These are phyloP conservation scores for Drosophila lowei DNA, from an alignment of 1,140 invertebrate species.

Conservation along the genomic window DNA sequence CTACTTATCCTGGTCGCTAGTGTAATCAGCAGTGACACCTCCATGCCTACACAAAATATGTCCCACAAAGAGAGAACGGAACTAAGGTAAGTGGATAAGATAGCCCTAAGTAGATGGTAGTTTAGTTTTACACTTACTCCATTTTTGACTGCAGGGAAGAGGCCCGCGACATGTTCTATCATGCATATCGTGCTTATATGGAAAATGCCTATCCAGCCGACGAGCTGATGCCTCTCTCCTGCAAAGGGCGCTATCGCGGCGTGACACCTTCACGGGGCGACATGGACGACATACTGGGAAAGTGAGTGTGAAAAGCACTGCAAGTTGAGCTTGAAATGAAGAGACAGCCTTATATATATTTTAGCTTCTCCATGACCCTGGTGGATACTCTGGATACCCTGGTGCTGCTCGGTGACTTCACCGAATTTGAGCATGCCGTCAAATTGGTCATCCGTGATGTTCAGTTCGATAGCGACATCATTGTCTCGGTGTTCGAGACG, in stretches of 20 bases:
- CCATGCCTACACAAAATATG: constrained; percentile 84
- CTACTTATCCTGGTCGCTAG: constrained; percentile 46
- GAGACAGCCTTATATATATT: constrained; percentile 66
- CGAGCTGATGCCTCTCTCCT: constrained; percentile 98
- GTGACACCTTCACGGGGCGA: constrained; percentile 95
- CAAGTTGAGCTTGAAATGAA: not conserved
- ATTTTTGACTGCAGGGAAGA: constrained; percentile 82
- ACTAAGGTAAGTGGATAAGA: constrained; percentile 83
- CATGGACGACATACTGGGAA: constrained; percentile 97
- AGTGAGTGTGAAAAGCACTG: constrained; percentile 87
- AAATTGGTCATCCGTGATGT: constrained; percentile 93
- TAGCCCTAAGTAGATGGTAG: not conserved
- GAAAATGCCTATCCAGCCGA: constrained; percentile 98
- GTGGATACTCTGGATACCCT: constrained; percentile 97
- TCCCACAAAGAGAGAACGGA: constrained; percentile 84
- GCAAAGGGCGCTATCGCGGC: constrained; percentile 94
- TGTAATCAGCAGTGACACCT: constrained; percentile 57
- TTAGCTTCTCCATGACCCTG: constrained; percentile 97
- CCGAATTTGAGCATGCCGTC: constrained; percentile 96
- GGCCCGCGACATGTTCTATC: constrained; percentile 97
- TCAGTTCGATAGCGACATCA: constrained; percentile 95
- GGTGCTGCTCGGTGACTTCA: constrained; percentile 95
- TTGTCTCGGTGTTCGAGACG: constrained; percentile 99
- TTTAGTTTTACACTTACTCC: not conserved
- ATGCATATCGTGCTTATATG: constrained; percentile 99